Percentiles rank a stretch among this genome's conserved stretches.
These are phyloP conservation scores for Lacerta agilis DNA, from an alignment of 2,797 vertebrate species.

Conservation along the genomic window DNA sequence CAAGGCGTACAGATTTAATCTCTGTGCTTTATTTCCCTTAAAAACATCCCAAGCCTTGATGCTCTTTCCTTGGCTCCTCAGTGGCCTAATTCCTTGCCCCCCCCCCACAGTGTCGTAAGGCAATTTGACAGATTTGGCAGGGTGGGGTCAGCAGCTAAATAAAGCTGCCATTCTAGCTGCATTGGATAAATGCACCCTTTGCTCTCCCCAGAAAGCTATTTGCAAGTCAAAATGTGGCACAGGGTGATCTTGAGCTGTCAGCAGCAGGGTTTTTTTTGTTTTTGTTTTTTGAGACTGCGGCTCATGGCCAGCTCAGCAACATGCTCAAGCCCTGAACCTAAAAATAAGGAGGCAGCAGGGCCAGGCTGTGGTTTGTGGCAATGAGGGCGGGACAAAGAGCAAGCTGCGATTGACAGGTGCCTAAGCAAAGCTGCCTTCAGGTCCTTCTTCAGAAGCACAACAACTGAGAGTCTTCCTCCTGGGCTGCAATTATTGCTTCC, in stretches of 20 bases:
- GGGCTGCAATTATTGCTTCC: too few species aligned
- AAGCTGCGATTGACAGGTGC: too few species aligned
- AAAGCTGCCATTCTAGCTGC: constrained; percentile 83
- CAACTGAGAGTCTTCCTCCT: too few species aligned
- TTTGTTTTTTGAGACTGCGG: too few species aligned
- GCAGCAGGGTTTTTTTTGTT: constrained; percentile 62
- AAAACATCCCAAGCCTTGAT: constrained; percentile 52
- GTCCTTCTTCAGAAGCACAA: too few species aligned
- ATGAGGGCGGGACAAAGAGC: too few species aligned
- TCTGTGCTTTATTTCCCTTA: constrained; percentile 38
- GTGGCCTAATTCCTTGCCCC: constrained; percentile 41
- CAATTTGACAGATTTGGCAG: constrained; percentile 77
- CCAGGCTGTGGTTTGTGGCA: too few species aligned
- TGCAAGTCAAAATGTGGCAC: constrained; percentile 78
- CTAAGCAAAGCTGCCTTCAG: too few species aligned
- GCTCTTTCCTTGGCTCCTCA: constrained; percentile 66
- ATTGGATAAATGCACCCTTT: constrained; percentile 83
- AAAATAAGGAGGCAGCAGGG: too few species aligned
- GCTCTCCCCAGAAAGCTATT: constrained; percentile 74
- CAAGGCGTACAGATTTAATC: too few species aligned
- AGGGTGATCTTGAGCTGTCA: constrained; percentile 70
- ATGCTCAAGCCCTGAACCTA: too few species aligned
- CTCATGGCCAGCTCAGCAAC: too few species aligned
- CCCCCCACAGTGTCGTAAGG: constrained; percentile 60
- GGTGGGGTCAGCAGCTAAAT: constrained; percentile 78